Evolutionary conservation across 2,888 invertebrate genomes (phyloP).

Genomic region (Apamea epomidion): DNA sequence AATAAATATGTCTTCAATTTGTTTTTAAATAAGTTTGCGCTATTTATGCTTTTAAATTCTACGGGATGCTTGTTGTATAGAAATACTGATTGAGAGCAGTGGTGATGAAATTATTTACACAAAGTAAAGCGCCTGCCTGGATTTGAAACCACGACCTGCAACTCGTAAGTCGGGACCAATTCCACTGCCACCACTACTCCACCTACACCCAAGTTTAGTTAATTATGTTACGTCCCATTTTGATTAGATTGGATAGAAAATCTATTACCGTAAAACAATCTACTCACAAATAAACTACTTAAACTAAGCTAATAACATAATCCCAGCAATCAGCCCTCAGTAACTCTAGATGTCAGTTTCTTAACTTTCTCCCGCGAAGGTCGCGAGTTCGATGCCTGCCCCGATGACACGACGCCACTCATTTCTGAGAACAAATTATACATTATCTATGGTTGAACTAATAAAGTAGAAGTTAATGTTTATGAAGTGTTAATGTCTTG

Average conservation of each 20-base stretch:
- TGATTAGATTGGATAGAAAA: background rate
- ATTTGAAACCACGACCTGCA: too few relatives aligned
- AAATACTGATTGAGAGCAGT: too few relatives aligned
- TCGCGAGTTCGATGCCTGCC: slow-evolving; percentile 75
- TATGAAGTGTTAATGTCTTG: slow-evolving; percentile 50
- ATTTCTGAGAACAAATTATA: slow-evolving; percentile 71
- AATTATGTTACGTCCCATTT: background rate
- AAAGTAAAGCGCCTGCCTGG: too few relatives aligned
- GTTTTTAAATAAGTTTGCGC: too few relatives aligned
- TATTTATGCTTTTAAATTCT: too few relatives aligned
- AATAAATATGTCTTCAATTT: too few relatives aligned
- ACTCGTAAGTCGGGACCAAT: too few relatives aligned
- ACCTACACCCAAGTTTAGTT: background rate
- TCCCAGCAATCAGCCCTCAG: slow-evolving; percentile 65
- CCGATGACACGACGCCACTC: slow-evolving; percentile 69
- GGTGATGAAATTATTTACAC: too few relatives aligned
- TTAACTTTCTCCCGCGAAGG: slow-evolving; percentile 77
- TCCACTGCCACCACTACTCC: too few relatives aligned
- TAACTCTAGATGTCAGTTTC: slow-evolving; percentile 74
- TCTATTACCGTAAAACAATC: slow-evolving; percentile 5
- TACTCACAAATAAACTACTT: slow-evolving; percentile 33
- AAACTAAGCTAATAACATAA: slow-evolving; percentile 54
- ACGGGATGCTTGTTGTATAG: too few relatives aligned
- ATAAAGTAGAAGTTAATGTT: slow-evolving; percentile 30
- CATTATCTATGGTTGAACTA: slow-evolving; percentile 50